These are phyloP conservation scores for Rynchops niger DNA, from an alignment of 2,113 vertebrate genomes.

Conservation along the genomic window DNA sequence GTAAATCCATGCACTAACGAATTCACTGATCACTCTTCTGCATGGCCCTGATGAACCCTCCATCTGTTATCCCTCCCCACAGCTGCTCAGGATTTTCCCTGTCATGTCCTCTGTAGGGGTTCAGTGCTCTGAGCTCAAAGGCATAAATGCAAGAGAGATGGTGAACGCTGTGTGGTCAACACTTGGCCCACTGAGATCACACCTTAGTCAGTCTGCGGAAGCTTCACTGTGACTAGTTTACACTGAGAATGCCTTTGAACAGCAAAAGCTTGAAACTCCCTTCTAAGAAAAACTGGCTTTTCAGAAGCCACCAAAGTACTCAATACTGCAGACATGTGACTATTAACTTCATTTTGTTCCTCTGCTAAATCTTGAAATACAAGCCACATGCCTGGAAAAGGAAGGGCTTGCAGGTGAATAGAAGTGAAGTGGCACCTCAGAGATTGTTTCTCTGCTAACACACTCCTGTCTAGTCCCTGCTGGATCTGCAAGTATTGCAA, in stretches of 20 bases:
- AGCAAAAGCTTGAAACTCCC: neutral
- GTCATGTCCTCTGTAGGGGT: neutral
- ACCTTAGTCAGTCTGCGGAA: neutral
- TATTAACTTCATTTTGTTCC: neutral
- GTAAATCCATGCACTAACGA: neutral
- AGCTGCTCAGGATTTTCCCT: neutral
- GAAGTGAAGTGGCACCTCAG: neutral
- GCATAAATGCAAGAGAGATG: neutral
- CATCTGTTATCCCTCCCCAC: neutral
- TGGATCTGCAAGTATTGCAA: neutral
- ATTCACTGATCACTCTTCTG: neutral
- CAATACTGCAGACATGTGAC: neutral
- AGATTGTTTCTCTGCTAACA: neutral
- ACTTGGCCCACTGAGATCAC: neutral
- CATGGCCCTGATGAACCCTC: neutral
- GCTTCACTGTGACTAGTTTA: neutral
- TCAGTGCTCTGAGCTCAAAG: neutral
- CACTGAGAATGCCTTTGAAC: neutral
- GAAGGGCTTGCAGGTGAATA: neutral
- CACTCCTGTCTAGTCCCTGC: neutral
- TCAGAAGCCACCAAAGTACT: neutral
- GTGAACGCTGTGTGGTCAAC: neutral
- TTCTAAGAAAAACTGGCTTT: neutral
- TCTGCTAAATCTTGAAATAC: neutral
- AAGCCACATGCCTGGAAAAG: neutral